Evolutionary conservation across 2,888 invertebrate genomes (phyloP).

Genomic region (Brachycybe producta): DNA sequence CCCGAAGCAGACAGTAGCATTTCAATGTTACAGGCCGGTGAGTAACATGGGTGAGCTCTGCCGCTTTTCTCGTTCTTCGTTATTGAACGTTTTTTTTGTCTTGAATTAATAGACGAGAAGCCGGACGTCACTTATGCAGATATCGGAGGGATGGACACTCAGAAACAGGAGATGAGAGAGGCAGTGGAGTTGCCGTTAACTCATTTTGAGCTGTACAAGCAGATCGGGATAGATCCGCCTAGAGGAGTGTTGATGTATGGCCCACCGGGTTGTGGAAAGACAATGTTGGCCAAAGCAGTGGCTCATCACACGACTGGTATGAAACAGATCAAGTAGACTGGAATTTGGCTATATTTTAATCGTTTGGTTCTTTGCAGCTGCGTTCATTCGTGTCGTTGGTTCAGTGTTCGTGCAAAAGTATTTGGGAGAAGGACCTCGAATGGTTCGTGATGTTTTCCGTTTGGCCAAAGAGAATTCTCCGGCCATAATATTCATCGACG

Average conservation of each 20-base stretch:
- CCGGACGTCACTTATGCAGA: conserved; percentile 95
- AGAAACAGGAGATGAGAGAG: conserved; percentile 97
- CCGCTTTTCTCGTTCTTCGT: background rate
- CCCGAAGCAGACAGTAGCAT: conserved; percentile 99
- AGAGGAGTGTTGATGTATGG: conserved; percentile 97
- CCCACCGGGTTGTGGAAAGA: conserved; percentile 98
- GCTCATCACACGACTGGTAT: conserved; percentile 92
- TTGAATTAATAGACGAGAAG: conserved; percentile 62
- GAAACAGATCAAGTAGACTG: background rate
- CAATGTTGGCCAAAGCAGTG: conserved; percentile 98
- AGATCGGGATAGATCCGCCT: conserved; percentile 87
- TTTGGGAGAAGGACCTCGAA: conserved; percentile 94
- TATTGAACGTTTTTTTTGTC: background rate
- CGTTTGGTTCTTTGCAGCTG: conserved; percentile 44
- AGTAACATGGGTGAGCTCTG: conserved; percentile 18
- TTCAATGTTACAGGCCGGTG: conserved; percentile 89
- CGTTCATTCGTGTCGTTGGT: conserved; percentile 96
- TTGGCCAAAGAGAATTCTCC: conserved; percentile 98
- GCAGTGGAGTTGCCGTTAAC: conserved; percentile 96
- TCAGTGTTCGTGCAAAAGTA: conserved; percentile 99
- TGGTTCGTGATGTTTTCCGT: conserved; percentile 98
- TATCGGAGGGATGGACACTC: conserved; percentile 99
- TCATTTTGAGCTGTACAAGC: conserved; percentile 95
- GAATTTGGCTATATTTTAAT: background rate
- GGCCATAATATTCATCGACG: conserved; percentile 98